phyloP scores from a whole-genome alignment of 2,888 invertebrate species.

The Germaria angustata region DNA sequence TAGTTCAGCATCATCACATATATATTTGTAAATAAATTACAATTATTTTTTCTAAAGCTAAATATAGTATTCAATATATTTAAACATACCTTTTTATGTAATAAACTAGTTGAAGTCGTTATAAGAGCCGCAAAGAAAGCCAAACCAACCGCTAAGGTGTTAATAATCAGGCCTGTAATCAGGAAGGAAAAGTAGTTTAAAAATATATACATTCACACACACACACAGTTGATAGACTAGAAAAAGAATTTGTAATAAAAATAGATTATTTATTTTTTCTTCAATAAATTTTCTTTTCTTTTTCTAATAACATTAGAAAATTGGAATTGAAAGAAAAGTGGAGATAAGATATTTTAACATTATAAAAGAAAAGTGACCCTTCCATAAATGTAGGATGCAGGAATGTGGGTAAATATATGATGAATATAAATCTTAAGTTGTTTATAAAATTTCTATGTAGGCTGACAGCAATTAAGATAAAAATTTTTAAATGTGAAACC shows the following conservation, averaged over 20 bases:
- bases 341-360: background rate
- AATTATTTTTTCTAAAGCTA: background rate
- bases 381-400: background rate
- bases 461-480: constrained; percentile 8
- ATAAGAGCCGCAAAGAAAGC: background rate
- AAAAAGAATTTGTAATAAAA: background rate
- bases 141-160: constrained; percentile 31
- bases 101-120: constrained; percentile 14
- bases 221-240: background rate
- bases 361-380: background rate
- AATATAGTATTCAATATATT: constrained; percentile 18
- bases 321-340: constrained; percentile 1
- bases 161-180: constrained; percentile 37
- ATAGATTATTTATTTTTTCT: background rate
- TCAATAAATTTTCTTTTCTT: background rate
- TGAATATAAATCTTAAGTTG: background rate
- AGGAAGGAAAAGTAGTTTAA: constrained; percentile 2
- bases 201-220: constrained; percentile 6
- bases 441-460: background rate
- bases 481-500: background rate
- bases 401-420: too few species aligned
- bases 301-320: background rate
- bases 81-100: constrained; percentile 40
- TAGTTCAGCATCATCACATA: constrained; percentile 49
- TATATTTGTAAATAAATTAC: constrained; percentile 30